These are phyloP conservation scores for Zophobas morio DNA, from an alignment of 1,140 invertebrate genomes.

Conservation along the genomic window DNA sequence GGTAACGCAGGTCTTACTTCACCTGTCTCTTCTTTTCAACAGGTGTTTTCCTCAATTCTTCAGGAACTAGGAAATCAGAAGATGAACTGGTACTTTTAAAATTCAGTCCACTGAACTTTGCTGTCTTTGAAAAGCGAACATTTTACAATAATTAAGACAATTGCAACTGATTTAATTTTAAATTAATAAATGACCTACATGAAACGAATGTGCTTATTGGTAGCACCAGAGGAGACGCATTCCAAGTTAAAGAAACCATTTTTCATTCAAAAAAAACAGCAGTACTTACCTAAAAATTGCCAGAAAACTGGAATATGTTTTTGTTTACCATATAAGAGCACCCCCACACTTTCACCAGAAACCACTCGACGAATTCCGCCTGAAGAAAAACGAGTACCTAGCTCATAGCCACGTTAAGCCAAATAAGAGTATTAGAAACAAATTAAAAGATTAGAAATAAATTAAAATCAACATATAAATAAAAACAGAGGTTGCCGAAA, in stretches of 20 bases:
- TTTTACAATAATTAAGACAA: no score
- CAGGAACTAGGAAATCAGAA: no score
- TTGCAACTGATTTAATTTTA: not conserved
- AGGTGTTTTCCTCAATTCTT: conserved; percentile 8
- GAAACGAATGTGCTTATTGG: not conserved
- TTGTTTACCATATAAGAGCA: conserved; percentile 44
- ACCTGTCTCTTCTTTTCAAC: conserved; percentile 32
- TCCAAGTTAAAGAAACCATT: no score
- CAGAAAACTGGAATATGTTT: conserved; percentile 8
- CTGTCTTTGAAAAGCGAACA: no score
- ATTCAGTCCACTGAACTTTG: not conserved
- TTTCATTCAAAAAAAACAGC: not conserved
- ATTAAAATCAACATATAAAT: conserved; percentile 22
- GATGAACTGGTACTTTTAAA: not conserved
- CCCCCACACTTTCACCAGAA: conserved; percentile 44
- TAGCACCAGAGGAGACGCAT: no score
- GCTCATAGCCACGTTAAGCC: not conserved
- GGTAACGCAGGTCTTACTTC: conserved; percentile 31
- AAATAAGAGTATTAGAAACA: not conserved
- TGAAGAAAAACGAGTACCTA: not conserved
- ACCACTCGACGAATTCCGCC: conserved; percentile 25
- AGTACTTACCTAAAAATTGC: conserved; percentile 10
- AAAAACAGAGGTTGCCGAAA: conserved; percentile 24
- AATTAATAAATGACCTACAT: conserved; percentile 13
- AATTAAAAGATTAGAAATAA: conserved; percentile 2